Evolutionary conservation across 2,888 invertebrate species (phyloP).

Genomic region (Macaria notata): DNA sequence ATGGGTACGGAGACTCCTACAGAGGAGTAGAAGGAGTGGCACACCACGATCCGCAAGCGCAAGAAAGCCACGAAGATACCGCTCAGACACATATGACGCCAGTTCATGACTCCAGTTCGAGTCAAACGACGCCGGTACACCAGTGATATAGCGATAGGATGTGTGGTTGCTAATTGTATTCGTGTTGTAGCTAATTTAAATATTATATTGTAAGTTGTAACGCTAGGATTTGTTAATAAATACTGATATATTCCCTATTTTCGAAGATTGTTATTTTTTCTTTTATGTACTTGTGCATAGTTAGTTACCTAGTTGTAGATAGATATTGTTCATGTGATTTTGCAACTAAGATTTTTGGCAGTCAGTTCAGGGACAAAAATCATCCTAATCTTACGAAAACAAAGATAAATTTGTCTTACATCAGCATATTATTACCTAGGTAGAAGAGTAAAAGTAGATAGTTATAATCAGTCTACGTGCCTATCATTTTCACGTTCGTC

Average conservation of each 20-base stretch:
- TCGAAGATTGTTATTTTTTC: no score
- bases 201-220: constrained; percentile 7
- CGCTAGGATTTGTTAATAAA: background rate
- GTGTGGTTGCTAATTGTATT: constrained; percentile 1
- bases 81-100: constrained; percentile 38
- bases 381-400: no score
- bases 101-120: constrained; percentile 38
- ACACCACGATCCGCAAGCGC: constrained; percentile 37
- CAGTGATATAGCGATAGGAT: constrained; percentile 23
- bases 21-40: constrained; percentile 46
- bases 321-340: no score
- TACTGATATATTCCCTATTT: no score
- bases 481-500: constrained; percentile 9
- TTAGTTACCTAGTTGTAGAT: no score
- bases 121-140: constrained; percentile 31
- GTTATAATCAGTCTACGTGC: constrained; percentile 5
- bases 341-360: no score
- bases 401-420: no score
- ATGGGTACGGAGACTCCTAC: constrained; percentile 41
- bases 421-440: no score
- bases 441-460: no score
- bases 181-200: constrained; percentile 5
- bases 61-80: constrained; percentile 39
- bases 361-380: no score
- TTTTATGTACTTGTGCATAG: no score